phyloP scores from a whole-genome alignment of 2,113 vertebrate species.

The Trogon surrucura region DNA sequence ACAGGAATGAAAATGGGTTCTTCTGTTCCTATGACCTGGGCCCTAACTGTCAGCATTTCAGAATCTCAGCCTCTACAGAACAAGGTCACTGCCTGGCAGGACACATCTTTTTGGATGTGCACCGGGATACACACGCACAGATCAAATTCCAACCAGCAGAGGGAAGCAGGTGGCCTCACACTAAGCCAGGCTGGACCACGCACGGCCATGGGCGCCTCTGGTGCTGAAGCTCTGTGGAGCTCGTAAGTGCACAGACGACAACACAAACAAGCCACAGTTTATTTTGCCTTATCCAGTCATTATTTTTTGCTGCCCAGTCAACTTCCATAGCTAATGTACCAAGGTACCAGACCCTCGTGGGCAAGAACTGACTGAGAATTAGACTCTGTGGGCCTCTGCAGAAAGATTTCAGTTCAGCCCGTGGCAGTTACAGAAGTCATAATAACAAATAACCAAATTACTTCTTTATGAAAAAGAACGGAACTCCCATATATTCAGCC shows the following conservation, averaged over 20 bases:
- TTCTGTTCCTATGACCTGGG: background rate
- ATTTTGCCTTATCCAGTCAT: background rate
- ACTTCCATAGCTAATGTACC: background rate
- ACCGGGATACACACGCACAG: rapidly evolving
- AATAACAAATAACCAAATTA: background rate
- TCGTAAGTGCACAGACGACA: background rate
- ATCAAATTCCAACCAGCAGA: background rate
- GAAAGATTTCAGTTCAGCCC: background rate
- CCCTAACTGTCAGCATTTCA: background rate
- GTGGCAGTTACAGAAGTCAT: background rate
- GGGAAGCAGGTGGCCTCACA: background rate
- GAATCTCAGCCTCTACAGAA: background rate
- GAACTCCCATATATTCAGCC: background rate
- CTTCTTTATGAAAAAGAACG: background rate
- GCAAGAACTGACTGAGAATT: too few species aligned
- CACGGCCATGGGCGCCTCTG: background rate
- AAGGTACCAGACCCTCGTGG: background rate
- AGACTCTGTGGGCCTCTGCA: background rate
- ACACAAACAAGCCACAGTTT: background rate
- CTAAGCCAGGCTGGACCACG: background rate
- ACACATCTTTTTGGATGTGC: rapidly evolving
- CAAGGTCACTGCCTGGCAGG: background rate
- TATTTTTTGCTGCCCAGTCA: background rate
- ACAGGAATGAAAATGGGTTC: background rate
- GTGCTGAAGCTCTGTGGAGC: rapidly evolving